A percentile compares a stretch with the other conserved stretches of the same genome.
phyloP scores from a whole-genome alignment of 2,888 invertebrate genomes.

The Drosophila ochracea region DNA sequence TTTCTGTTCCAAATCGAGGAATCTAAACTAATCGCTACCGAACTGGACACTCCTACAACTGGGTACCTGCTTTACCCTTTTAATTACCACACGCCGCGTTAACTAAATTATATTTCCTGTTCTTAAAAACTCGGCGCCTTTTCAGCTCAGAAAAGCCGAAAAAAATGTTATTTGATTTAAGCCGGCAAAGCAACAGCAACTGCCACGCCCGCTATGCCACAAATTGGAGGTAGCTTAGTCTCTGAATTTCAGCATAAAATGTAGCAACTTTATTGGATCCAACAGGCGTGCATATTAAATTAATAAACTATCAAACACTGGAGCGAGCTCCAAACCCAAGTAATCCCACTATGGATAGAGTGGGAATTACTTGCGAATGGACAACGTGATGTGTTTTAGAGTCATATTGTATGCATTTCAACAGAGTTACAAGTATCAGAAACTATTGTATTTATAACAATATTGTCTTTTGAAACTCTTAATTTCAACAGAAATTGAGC shows the following conservation, averaged over 20 bases:
- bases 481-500: not conserved
- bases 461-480: not conserved
- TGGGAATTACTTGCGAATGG: not conserved
- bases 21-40: slow-evolving; percentile 73
- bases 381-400: not conserved
- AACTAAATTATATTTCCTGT: slow-evolving; percentile 80
- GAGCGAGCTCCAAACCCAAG: slow-evolving; percentile 9
- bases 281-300: slow-evolving; percentile 84
- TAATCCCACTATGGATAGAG: slow-evolving; percentile 12
- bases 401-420: slow-evolving; percentile 9
- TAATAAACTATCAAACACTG: slow-evolving; percentile 58
- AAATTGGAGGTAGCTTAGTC: slow-evolving; percentile 36
- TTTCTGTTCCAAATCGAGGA: slow-evolving; percentile 27
- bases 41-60: slow-evolving; percentile 60
- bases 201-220: slow-evolving; percentile 53
- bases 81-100: slow-evolving; percentile 79
- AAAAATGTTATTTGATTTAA: slow-evolving; percentile 77
- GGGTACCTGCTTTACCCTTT: slow-evolving; percentile 77
- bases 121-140: slow-evolving; percentile 67
- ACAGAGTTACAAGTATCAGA: not conserved
- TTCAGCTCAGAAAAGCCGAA: slow-evolving; percentile 32
- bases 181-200: slow-evolving; percentile 67
- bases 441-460: not conserved
- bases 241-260: slow-evolving; percentile 76
- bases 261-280: slow-evolving; percentile 83